Base-by-base conservation (phyloP, 2,113 vertebrate species). In the Anas platyrhynchos region DNA sequence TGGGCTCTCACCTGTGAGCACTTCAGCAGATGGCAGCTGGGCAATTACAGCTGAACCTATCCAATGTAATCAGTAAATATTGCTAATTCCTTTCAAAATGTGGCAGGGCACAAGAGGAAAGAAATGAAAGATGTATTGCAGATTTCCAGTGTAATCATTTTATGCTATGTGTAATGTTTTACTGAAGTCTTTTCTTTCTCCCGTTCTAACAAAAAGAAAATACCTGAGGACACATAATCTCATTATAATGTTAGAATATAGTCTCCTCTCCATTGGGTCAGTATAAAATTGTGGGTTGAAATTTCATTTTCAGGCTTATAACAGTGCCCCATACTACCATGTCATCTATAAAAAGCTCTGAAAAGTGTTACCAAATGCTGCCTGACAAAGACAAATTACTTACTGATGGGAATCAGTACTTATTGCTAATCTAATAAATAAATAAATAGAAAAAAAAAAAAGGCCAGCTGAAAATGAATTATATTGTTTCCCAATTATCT, bases 381-480 rank as follows among this genome's bases (percentile, higher is more conserved):
- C 44, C 50, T 79, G 46, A 91, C 41, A 89, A 84, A 82, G 26
- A 46, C 7, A 44, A 11, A 50, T 58, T 92, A 73, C 61, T 88
- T 63, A 56, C 34, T 62, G n/a, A 59, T 92, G 59, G 52, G 94
- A 93, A 91, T 92, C 86, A 76, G 62, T 69, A 82, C 62, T 87
- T 76, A 79, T 8, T 66, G 31, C 13, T 95, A 95, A 93, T 87
- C 76, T 86, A 46, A 46, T 46, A 46, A 46, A 46, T 46, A 46
- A 46, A 46, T 46, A 46, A 18, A 46, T 46, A 46, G 44, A 94
- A 88, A 78, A 94, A 91, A 94, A 94, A 86, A 62, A 92, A 88
- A 87, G 31, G 14, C 36, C 76, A 88, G 79, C 86, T 58, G 26
- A 86, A 90, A 88, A 52, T 44, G 34, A 76, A 88, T 94, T 81